Base-by-base conservation (phyloP, 2,113 vertebrate species). In the Paracanthobrama guichenoti region DNA sequence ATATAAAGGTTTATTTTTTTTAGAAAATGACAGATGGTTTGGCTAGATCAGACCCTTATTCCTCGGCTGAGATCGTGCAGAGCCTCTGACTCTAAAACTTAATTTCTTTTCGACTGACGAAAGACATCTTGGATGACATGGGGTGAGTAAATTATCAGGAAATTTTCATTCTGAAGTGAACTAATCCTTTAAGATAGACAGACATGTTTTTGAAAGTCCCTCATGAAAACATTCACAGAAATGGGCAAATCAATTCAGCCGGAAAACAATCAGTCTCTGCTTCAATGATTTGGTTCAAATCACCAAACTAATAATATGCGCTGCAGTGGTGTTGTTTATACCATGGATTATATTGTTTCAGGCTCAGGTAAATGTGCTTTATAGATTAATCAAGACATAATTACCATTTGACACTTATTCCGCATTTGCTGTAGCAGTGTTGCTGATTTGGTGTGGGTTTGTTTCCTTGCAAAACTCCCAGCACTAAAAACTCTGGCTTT, bases 371-470 rank as follows among this genome's bases (percentile, higher is more conserved):
- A 79, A 60, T 44, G n/a, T 79, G 55, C 28, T 50, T 53, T 75
- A 14, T 26, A 74, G 44, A 9, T 16, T 50, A 50, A 50, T 50
- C 7, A 74, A 28, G 12, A 28, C 1, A 48, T 14, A 48, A 48
- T 57, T 3, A 9, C 10, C 67, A 71, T 42, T 42, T n/a, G 10
- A 44, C 24, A n/a, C 11, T 39, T 20, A 39, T 67, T 39, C 12
- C 13, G 3, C 53, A 39, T 85, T 67, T 39, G 39, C 53, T 62
- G 67, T 31, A 69, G 60, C 48, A 8, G 24, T 57, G 22, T 26
- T 73, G 78, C 46, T 75, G 87, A 42, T 64, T 73, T 53, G 64
- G 84, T 86, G 72, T 73, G 31, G 69, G 67, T 78, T 84, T 80
- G 69, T 31, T 75, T 86, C 76, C 55, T 39, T 76, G 64, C 31